These are phyloP conservation scores for Melangyna quadrimaculata DNA, from an alignment of 2,888 invertebrate genomes.

Conservation along the genomic window DNA sequence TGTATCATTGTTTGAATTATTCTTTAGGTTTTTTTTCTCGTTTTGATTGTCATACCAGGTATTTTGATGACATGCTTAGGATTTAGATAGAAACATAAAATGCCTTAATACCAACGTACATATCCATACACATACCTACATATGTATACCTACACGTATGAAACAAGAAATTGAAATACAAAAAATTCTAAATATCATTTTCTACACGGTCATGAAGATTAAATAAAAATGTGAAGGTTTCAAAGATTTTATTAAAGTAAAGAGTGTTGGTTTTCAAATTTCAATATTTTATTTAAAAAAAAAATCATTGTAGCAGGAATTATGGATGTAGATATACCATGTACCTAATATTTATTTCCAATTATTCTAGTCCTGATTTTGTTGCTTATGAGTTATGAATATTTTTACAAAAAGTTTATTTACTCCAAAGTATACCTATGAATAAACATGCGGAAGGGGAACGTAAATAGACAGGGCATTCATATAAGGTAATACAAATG, in stretches of 20 bases:
- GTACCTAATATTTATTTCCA: neutral
- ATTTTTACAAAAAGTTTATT: neutral
- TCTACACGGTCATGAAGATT: neutral
- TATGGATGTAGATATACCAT: too few relatives aligned
- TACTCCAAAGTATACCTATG: neutral
- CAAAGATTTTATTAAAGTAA: neutral
- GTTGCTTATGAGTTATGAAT: neutral
- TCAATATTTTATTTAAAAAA: constrained; percentile 18
- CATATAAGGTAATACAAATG: neutral
- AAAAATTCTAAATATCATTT: neutral
- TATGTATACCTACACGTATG: too few relatives aligned
- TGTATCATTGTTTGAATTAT: constrained; percentile 22
- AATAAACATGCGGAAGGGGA: neutral
- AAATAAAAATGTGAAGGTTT: constrained; percentile 2
- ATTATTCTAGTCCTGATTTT: neutral
- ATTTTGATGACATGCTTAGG: constrained; percentile 32
- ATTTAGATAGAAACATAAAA: constrained; percentile 39
- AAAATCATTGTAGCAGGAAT: too few relatives aligned
- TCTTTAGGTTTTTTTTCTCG: neutral
- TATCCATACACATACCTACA: too few relatives aligned
- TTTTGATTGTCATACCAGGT: constrained; percentile 8
- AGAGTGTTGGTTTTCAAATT: neutral
- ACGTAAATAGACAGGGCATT: neutral
- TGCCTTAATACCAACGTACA: too few relatives aligned
- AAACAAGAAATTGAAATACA: neutral